Evolutionary conservation across 2,888 invertebrate species (phyloP).

Genomic region (Xestoiulus laeticollis): DNA sequence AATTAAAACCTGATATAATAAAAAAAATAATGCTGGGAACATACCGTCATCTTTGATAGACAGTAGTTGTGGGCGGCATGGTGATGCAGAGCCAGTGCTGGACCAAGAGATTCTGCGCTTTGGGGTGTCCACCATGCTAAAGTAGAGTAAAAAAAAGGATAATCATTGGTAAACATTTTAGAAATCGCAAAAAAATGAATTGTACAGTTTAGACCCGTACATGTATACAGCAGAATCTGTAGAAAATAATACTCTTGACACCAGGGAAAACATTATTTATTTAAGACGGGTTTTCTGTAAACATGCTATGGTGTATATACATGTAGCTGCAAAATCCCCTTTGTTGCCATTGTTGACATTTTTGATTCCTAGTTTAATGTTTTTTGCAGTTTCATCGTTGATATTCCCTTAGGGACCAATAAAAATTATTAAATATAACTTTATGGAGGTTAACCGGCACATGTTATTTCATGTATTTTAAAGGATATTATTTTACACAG

Average conservation of each 20-base stretch:
- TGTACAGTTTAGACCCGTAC: too few relatives aligned
- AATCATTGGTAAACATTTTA: not conserved
- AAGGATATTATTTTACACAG: too few relatives aligned
- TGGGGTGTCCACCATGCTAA: slow-evolving; percentile 44
- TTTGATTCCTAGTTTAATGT: too few relatives aligned
- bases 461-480: too few relatives aligned
- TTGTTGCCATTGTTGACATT: too few relatives aligned
- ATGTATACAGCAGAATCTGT: not conserved
- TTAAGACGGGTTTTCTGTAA: not conserved
- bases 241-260: not conserved
- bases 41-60: slow-evolving; percentile 39
- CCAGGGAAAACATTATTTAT: not conserved
- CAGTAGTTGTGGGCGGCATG: not conserved
- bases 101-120: slow-evolving; percentile 48
- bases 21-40: not conserved
- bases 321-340: too few relatives aligned
- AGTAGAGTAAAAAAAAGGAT: not conserved
- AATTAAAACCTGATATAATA: not conserved
- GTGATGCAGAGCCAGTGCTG: not conserved
- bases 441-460: too few relatives aligned
- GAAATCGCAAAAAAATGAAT: too few relatives aligned
- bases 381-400: too few relatives aligned
- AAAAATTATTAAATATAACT: too few relatives aligned
- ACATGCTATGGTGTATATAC: not conserved
- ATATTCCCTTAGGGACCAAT: too few relatives aligned